phyloP scores from a whole-genome alignment of 2,113 vertebrate species.

The Chloroceryle aenea region DNA sequence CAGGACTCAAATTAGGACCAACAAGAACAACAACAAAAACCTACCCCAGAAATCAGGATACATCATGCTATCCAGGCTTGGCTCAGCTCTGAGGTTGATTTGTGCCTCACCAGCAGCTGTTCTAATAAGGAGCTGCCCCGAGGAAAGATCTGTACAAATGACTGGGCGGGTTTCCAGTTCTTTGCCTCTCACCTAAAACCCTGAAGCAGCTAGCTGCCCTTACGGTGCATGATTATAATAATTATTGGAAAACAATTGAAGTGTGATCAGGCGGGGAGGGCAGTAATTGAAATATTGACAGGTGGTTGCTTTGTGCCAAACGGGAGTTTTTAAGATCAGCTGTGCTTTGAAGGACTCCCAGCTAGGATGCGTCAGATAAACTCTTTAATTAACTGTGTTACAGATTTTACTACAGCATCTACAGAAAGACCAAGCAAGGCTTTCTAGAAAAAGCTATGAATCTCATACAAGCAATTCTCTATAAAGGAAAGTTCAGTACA shows the following conservation, averaged over 20 bases:
- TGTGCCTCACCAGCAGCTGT: conserved; percentile 78
- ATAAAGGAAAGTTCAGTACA: neutral
- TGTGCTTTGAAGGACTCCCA: conserved; percentile 33
- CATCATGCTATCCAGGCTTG: conserved; percentile 55
- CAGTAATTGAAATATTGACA: conserved; percentile 78
- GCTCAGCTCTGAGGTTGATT: conserved; percentile 61
- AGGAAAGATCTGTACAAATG: conserved; percentile 76
- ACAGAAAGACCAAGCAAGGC: neutral
- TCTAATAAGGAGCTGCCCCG: conserved; percentile 76
- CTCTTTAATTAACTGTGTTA: neutral
- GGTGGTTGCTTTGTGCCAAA: conserved; percentile 86
- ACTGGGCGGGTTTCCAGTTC: conserved; percentile 15
- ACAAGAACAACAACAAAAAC: conserved; percentile 38
- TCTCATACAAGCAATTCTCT: neutral
- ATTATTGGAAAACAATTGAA: conserved; percentile 84
- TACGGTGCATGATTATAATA: conserved; percentile 84
- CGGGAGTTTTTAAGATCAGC: conserved; percentile 66
- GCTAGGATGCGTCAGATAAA: conserved; percentile 33
- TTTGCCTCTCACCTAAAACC: conserved; percentile 70
- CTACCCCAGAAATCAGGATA: conserved; percentile 61
- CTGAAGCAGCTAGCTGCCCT: conserved; percentile 80
- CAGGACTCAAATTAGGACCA: conserved; percentile 64
- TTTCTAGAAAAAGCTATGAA: neutral
- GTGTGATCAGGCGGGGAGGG: conserved; percentile 81
- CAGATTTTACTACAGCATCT: neutral